Percentiles rank a stretch among this genome's conserved stretches.
Conservation (phyloP, 1,140 invertebrate genomes). For the Pseudomyrmex sp. region DNA sequence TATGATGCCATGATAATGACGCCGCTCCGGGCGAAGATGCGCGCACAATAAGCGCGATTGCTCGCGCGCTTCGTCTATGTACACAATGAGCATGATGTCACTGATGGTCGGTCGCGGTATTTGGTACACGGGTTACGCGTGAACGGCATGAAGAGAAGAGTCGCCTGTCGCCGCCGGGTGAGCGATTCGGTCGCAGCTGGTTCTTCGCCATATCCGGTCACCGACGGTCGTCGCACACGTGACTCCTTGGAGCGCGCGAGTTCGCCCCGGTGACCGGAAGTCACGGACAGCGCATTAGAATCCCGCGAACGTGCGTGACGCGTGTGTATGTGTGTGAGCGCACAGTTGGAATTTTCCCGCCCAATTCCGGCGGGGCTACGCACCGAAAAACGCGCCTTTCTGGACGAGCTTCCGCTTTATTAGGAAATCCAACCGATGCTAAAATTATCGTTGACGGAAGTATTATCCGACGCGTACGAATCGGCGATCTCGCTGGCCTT, state of each 20-base stretch:
- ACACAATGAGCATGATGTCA: constrained; percentile 78
- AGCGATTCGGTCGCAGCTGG: constrained; percentile 69
- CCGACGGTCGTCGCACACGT: constrained; percentile 56
- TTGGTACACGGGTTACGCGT: constrained; percentile 79
- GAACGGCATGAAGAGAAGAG: constrained; percentile 77
- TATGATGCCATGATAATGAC: constrained; percentile 46
- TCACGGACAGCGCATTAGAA: constrained; percentile 72
- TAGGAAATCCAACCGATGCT: neutral
- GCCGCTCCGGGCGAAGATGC: constrained; percentile 27
- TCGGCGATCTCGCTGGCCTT: neutral
- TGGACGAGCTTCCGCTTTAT: constrained; percentile 30
- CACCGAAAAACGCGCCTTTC: constrained; percentile 24
- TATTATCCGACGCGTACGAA: neutral
- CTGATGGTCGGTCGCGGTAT: constrained; percentile 77
- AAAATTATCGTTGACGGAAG: constrained; percentile 14
- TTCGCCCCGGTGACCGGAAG: constrained; percentile 74
- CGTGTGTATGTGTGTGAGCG: neutral
- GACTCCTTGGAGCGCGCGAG: constrained; percentile 40
- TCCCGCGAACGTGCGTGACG: constrained; percentile 46
- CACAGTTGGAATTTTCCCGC: no score
- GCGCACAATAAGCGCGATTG: constrained; percentile 33
- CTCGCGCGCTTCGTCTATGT: constrained; percentile 31
- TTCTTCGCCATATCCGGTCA: constrained; percentile 81
- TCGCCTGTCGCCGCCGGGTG: constrained; percentile 10
- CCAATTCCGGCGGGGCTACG: constrained; percentile 17